These are phyloP conservation scores for Macrochelys suwanniensis DNA, from an alignment of 2,797 vertebrate species.

Conservation along the genomic window DNA sequence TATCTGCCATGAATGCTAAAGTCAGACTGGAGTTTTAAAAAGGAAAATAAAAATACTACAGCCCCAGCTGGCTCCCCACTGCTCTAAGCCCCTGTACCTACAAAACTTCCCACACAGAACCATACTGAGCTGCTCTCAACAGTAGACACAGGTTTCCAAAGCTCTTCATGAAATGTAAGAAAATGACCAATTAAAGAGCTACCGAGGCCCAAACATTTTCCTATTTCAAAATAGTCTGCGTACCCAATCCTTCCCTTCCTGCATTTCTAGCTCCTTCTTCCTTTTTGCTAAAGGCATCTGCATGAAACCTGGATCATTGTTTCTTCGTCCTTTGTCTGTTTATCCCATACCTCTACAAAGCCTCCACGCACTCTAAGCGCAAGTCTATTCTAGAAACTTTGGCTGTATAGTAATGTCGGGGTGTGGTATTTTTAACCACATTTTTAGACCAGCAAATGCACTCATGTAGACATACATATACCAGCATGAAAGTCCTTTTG, in stretches of 20 bases:
- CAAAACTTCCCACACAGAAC: background rate
- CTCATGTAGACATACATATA: too few relatives aligned
- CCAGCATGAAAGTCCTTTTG: too few relatives aligned
- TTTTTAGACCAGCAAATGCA: too few relatives aligned
- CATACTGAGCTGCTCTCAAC: background rate
- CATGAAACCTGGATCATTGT: background rate
- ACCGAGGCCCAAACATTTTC: background rate
- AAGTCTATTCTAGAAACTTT: too few relatives aligned
- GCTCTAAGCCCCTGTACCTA: background rate
- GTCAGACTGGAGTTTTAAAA: background rate
- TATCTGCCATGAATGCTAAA: background rate
- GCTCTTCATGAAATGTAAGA: background rate
- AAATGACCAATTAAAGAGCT: background rate
- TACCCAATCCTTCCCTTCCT: background rate
- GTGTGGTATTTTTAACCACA: too few relatives aligned
- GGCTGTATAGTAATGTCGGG: too few relatives aligned
- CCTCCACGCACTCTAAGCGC: too few relatives aligned
- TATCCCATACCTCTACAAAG: too few relatives aligned
- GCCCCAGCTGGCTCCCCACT: background rate
- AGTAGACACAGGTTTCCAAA: rapidly evolving
- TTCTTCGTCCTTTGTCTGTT: background rate
- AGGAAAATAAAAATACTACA: background rate
- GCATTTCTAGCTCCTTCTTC: background rate
- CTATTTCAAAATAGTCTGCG: background rate
- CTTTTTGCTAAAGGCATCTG: background rate